Conservation (phyloP, 2,797 vertebrate genomes). For the Sebastolobus alascanus region DNA sequence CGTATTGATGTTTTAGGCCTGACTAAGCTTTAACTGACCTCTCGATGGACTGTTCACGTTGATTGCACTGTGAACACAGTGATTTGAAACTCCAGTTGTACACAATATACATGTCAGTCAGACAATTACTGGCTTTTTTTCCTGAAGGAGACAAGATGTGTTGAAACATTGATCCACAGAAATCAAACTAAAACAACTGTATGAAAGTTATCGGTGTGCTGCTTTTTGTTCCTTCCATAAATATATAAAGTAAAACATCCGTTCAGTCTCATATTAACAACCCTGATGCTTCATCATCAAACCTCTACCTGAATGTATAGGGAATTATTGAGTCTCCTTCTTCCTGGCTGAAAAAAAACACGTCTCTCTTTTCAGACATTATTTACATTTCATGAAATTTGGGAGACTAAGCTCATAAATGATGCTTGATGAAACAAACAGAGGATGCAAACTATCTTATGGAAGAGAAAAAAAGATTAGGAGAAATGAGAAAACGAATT, state of each 20-base stretch:
- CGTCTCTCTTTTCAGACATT: constrained; percentile 31
- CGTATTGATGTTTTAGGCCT: not conserved
- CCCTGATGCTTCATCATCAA: not conserved
- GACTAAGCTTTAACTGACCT: not conserved
- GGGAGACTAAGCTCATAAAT: constrained; percentile 18
- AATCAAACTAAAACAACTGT: not conserved
- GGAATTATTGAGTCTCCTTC: not conserved
- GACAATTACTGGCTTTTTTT: not conserved
- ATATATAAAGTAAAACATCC: not conserved
- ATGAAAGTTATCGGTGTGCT: not conserved
- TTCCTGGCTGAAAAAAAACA: constrained; percentile 6
- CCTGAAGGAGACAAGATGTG: not conserved
- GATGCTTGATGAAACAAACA: constrained; percentile 37
- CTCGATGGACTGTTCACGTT: not conserved
- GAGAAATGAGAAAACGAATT: constrained; percentile 10
- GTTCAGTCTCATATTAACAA: not conserved
- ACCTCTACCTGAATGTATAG: not conserved
- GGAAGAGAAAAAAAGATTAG: constrained; percentile 17
- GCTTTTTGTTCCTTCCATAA: not conserved
- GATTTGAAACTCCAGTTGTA: not conserved
- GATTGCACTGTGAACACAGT: not conserved
- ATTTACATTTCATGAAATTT: constrained; percentile 37
- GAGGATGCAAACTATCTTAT: constrained; percentile 7
- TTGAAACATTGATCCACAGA: not conserved
- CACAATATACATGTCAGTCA: not conserved